Conservation (phyloP, 2,888 invertebrate genomes). For the Scrobipalpa atriplicella region DNA sequence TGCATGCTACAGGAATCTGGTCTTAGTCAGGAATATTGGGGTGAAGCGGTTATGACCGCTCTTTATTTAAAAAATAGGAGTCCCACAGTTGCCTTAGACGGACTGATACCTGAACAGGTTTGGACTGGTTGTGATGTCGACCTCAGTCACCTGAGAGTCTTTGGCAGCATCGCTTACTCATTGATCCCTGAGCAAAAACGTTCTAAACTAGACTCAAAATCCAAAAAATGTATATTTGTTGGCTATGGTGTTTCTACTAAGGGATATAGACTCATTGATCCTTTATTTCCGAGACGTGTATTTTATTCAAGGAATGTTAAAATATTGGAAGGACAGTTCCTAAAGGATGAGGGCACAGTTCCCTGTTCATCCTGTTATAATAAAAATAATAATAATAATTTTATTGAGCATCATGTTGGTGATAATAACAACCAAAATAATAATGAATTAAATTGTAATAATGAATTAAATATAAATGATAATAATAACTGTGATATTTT, state of each 20-base stretch:
- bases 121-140: slow-evolving; percentile 20
- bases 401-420: neutral
- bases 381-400: neutral
- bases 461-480: slow-evolving; percentile 13
- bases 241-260: slow-evolving; percentile 26
- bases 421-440: neutral
- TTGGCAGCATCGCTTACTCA: slow-evolving; percentile 24
- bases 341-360: neutral
- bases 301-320: neutral
- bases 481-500: neutral
- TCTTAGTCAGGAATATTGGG: slow-evolving; percentile 20
- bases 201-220: slow-evolving; percentile 23
- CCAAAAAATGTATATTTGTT: slow-evolving; percentile 26
- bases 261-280: slow-evolving; percentile 29
- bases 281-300: neutral
- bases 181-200: slow-evolving; percentile 7
- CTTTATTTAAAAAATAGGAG: slow-evolving; percentile 19
- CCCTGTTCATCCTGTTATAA: neutral
- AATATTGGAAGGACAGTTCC: neutral
- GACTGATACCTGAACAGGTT: slow-evolving; percentile 21
- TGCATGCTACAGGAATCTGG: slow-evolving; percentile 28
- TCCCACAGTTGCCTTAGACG: neutral
- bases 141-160: slow-evolving; percentile 17
- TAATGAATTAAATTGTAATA: slow-evolving; percentile 8
- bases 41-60: slow-evolving; percentile 30